Evolutionary conservation across 2,113 vertebrate genomes (phyloP), one percentile per base, ranked within the genome.

Genomic region (Plectropomus leopardus): DNA sequence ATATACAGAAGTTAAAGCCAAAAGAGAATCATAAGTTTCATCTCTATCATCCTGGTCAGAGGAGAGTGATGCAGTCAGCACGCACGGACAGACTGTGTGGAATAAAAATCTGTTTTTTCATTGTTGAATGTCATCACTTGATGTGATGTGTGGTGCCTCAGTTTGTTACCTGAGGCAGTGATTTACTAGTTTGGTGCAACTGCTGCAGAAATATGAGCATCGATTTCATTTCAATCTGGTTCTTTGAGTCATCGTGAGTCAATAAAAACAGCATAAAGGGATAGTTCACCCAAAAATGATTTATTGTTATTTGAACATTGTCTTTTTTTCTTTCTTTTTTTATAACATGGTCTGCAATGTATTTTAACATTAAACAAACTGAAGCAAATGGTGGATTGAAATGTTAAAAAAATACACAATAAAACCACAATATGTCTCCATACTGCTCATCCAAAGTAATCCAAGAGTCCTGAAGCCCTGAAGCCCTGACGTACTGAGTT

Each of bases 221-320:
- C 5, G n/a, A 58, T 60, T 53, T 10, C 23, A 45, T 83, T 60
- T 75, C 24, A 74, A 30, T 70, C 59, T n/a, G n/a, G n/a, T n/a
- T n/a, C 14, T 59, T 72, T 60, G 47, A 71, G 47, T 54, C 66
- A 60, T 45, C 34, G 36, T 36, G 61, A 66, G 60, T 50, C 59
- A 72, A 75, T 23, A 34, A 36, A 76, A 69, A 81, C 65, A 2
- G 59, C 80, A 71, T 53, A 11, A 63, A 76, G 70, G 45, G 28
- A 11, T 59, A 59, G n/a, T n/a, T n/a, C n/a, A n/a, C n/a, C n/a
- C n/a, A n/a, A n/a, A n/a, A n/a, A n/a, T n/a, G n/a, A n/a, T n/a
- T n/a, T n/a, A n/a, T n/a, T n/a, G n/a, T n/a, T n/a, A n/a, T n/a
- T n/a, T n/a, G n/a, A n/a, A n/a, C n/a, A n/a, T n/a, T n/a, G n/a